Evolutionary conservation across 2,888 invertebrate genomes (phyloP).

Genomic region (Torymus texanus): DNA sequence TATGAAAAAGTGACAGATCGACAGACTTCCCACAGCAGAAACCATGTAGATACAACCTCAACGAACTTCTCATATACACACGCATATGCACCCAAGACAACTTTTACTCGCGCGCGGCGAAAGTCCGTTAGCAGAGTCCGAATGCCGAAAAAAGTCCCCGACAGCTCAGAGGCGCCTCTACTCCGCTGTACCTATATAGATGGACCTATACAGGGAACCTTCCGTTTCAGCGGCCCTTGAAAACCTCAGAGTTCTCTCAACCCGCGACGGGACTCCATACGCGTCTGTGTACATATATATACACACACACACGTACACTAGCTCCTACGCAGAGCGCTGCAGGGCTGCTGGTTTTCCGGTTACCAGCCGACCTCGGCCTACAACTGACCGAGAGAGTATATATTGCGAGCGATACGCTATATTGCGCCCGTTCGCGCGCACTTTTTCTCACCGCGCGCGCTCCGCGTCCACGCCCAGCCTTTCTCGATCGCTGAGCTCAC

Average conservation of each 20-base stretch:
- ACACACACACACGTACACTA: too few species aligned
- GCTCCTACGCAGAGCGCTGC: not conserved
- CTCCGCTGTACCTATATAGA: too few species aligned
- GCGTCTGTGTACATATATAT: too few species aligned
- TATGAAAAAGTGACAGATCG: too few species aligned
- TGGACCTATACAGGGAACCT: conserved; percentile 19
- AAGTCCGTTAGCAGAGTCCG: conserved; percentile 5
- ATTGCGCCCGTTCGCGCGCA: not conserved
- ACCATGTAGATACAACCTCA: too few species aligned
- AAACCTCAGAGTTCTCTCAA: conserved; percentile 9
- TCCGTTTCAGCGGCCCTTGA: conserved; percentile 45
- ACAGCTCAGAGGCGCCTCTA: not conserved
- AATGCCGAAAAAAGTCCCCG: conserved; percentile 15
- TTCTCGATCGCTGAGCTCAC: not conserved
- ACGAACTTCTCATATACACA: too few species aligned
- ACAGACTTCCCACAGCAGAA: too few species aligned
- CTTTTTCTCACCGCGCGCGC: not conserved
- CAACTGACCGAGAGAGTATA: conserved; percentile 20
- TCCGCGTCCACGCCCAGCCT: conserved; percentile 7
- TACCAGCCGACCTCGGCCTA: conserved; percentile 50
- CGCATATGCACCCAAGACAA: not conserved
- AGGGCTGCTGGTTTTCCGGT: conserved; percentile 9
- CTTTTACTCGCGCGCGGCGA: conserved; percentile 42
- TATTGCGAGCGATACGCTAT: conserved; percentile 2
- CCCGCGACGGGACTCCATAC: not conserved